Evolutionary conservation across 2,113 vertebrate species (phyloP).

Genomic region (Crotalus viridis): DNA sequence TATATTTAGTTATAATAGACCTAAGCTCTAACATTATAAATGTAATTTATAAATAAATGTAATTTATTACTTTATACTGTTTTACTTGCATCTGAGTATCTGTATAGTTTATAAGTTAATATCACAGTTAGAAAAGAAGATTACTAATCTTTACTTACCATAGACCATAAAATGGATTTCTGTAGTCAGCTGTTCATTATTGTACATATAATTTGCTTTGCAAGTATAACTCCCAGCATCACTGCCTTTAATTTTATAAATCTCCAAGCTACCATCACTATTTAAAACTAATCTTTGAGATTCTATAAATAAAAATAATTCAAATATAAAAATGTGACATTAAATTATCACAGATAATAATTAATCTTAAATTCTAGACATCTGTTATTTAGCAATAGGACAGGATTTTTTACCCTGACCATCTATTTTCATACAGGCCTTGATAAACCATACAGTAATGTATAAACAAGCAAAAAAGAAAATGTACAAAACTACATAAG

Average conservation of each 20-base stretch:
- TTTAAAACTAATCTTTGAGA: constrained; percentile 31
- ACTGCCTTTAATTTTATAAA: constrained; percentile 21
- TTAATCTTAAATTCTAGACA: background rate
- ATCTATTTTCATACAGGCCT: background rate
- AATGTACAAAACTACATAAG: background rate
- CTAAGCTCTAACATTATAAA: background rate
- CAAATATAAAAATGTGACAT: background rate
- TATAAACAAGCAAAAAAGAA: background rate
- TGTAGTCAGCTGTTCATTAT: background rate
- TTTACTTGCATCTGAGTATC: background rate
- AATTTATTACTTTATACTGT: background rate
- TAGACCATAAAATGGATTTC: constrained; percentile 32
- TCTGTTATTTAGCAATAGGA: background rate
- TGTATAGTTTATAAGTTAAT: background rate
- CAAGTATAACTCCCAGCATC: constrained; percentile 34
- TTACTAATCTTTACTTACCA: constrained; percentile 15
- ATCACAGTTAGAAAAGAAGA: background rate
- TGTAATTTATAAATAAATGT: background rate
- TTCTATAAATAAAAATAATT: constrained; percentile 22
- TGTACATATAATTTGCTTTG: constrained; percentile 6
- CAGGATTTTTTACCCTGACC: background rate
- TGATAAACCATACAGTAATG: background rate
- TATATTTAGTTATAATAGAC: background rate
- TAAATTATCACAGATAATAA: background rate
- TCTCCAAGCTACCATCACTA: constrained; percentile 20